Percentiles rank a stretch among this genome's conserved stretches.
phyloP scores from a whole-genome alignment of 1,140 invertebrate genomes.

The Hycleus cichorii region DNA sequence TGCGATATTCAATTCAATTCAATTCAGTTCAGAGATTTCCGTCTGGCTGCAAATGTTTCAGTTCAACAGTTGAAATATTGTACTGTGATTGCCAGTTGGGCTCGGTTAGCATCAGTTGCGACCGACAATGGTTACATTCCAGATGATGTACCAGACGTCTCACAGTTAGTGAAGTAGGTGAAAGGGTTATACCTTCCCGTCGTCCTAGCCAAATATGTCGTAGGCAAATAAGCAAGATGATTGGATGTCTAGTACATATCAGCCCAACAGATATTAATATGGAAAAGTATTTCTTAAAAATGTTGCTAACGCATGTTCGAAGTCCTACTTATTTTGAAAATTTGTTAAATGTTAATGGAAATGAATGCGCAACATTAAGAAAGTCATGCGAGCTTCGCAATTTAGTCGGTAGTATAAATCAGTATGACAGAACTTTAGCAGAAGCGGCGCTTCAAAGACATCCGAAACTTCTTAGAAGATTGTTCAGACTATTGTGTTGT shows the following conservation, averaged over 20 bases:
- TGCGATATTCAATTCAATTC: too few species aligned
- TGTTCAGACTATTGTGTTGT: neutral
- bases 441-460: neutral
- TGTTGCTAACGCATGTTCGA: neutral
- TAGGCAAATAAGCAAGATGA: neutral
- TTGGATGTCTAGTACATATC: neutral
- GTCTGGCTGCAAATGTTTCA: too few species aligned
- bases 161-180: too few species aligned
- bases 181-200: too few species aligned
- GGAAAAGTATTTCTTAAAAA: slow-evolving; percentile 5
- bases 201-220: too few species aligned
- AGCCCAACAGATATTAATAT: neutral
- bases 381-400: neutral
- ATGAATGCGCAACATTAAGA: neutral
- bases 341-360: neutral
- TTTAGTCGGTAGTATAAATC: neutral
- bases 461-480: neutral
- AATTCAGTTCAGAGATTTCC: too few species aligned
- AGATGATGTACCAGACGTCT: too few species aligned
- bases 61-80: too few species aligned
- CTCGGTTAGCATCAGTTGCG: too few species aligned
- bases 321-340: slow-evolving; percentile 5
- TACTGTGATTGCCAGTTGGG: too few species aligned
- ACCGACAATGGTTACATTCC: too few species aligned
- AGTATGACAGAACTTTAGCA: neutral